A percentile compares a stretch with the other conserved stretches of the same genome.
Conservation (phyloP, 2,888 invertebrate genomes). For the Synanthedon vespiformis region DNA sequence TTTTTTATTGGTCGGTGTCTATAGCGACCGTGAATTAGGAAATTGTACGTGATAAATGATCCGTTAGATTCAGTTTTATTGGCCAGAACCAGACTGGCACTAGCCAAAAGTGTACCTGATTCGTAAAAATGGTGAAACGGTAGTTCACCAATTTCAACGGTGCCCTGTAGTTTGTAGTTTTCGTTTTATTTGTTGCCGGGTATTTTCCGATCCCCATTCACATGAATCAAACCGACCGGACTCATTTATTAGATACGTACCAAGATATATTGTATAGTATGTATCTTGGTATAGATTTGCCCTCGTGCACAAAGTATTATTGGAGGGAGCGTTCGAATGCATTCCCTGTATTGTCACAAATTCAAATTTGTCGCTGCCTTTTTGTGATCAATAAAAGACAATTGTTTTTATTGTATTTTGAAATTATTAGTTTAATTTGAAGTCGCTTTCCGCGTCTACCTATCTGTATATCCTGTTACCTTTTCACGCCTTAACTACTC, state of each 20-base stretch:
- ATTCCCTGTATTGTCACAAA: background rate
- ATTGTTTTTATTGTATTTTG: too few relatives aligned
- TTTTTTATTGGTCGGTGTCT: background rate
- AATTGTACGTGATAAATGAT: slow-evolving; percentile 11
- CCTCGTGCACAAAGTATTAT: background rate
- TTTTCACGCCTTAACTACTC: too few relatives aligned
- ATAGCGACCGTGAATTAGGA: slow-evolving; percentile 9
- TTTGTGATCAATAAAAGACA: too few relatives aligned
- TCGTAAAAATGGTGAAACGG: slow-evolving; percentile 9
- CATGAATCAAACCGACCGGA: slow-evolving; percentile 64
- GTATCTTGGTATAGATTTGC: background rate
- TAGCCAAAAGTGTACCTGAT: slow-evolving; percentile 5
- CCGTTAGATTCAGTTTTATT: slow-evolving; percentile 3
- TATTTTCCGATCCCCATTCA: slow-evolving; percentile 57
- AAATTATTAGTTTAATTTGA: too few relatives aligned
- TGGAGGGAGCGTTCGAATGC: background rate
- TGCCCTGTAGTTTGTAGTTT: slow-evolving; percentile 33
- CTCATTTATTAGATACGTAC: slow-evolving; percentile 63
- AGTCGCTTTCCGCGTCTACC: too few relatives aligned
- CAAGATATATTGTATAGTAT: slow-evolving; percentile 6
- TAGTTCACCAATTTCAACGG: slow-evolving; percentile 21
- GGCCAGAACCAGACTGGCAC: slow-evolving; percentile 4
- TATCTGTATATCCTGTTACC: too few relatives aligned
- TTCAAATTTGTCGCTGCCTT: background rate
- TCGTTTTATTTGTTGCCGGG: slow-evolving; percentile 58